phyloP scores from a whole-genome alignment of 2,888 invertebrate genomes.

The Cosmia trapezina region DNA sequence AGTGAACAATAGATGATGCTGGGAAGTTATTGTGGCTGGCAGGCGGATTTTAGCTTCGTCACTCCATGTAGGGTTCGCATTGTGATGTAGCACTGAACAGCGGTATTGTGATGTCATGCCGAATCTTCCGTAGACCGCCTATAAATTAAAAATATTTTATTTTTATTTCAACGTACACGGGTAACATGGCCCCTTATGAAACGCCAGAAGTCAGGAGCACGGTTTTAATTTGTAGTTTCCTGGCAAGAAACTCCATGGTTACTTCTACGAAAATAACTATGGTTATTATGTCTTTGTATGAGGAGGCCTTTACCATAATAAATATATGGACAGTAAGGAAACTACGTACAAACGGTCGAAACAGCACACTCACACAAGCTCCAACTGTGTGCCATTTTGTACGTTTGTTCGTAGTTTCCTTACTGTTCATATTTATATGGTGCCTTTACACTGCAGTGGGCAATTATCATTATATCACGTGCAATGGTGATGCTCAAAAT shows the following conservation, averaged over 20 bases:
- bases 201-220: neutral
- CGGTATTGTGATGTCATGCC: conserved; percentile 92
- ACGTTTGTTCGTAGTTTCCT: too few species aligned
- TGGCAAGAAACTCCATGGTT: neutral
- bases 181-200: neutral
- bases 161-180: neutral
- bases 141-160: conserved; percentile 10
- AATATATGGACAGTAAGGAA: too few species aligned
- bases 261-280: neutral
- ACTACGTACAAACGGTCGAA: too few species aligned
- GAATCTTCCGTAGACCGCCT: conserved; percentile 86
- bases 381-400: too few species aligned
- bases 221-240: neutral
- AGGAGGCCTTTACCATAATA: neutral
- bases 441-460: neutral
- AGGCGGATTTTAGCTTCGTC: conserved; percentile 98
- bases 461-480: neutral
- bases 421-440: too few species aligned
- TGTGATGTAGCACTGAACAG: conserved; percentile 97
- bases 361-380: too few species aligned
- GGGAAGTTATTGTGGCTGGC: conserved; percentile 95
- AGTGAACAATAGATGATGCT: conserved; percentile 98
- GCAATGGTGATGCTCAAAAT: neutral
- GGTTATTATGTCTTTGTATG: neutral
- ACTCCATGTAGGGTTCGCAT: conserved; percentile 96